These are phyloP conservation scores for Machaerirhynchus nigripectus DNA, from an alignment of 2,113 vertebrate species.

Conservation along the genomic window DNA sequence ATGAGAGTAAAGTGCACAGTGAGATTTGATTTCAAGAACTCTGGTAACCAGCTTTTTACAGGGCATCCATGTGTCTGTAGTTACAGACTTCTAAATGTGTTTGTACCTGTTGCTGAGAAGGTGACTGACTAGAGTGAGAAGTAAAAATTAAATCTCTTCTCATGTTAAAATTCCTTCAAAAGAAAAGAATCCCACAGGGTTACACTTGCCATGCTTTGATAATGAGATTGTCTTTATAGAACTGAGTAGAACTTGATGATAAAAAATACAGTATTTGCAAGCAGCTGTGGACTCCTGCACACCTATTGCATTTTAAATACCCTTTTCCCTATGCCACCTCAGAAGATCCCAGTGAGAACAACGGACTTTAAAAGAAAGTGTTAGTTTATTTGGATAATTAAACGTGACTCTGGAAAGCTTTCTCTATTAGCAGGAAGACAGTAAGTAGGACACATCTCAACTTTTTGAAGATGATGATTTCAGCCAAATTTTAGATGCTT, in stretches of 20 bases:
- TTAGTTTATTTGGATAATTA: not conserved
- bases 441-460: not conserved
- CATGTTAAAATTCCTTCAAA: not conserved
- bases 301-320: not conserved
- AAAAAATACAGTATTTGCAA: not conserved
- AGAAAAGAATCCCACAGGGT: not conserved
- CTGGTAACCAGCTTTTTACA: not conserved
- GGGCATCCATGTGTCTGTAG: not conserved
- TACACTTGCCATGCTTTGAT: not conserved
- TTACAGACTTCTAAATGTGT: not conserved
- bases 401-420: not conserved
- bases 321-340: not conserved
- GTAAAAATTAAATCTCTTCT: not conserved
- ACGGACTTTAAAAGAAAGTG: not conserved
- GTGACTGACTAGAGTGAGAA: not conserved
- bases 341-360: not conserved
- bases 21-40: not conserved
- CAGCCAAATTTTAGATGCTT: not conserved
- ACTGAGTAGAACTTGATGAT: not conserved
- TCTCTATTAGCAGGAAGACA: not conserved
- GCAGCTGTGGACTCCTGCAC: not conserved
- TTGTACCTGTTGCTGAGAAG: not conserved
- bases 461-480: not conserved
- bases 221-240: not conserved
- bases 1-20: not conserved